Percentiles rank a stretch among this genome's conserved stretches.
These are phyloP conservation scores for Astyanax mexicanus DNA, from an alignment of 2,797 vertebrate genomes.

Conservation along the genomic window DNA sequence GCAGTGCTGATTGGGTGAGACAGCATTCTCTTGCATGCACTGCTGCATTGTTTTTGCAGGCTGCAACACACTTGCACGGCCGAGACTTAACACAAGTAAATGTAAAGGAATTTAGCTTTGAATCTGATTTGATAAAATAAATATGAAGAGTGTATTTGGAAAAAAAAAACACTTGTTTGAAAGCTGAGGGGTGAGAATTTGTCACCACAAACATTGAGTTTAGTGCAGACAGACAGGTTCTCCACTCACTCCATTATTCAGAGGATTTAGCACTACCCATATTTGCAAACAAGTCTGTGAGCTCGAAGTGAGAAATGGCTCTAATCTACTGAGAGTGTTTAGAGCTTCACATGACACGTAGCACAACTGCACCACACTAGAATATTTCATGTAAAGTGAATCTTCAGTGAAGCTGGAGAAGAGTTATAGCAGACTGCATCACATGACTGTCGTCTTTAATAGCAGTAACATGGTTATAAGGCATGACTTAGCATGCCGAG, in stretches of 20 bases:
- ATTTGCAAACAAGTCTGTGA: background rate
- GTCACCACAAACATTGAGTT: no score
- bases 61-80: no score
- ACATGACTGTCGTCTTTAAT: slow-evolving; percentile 12
- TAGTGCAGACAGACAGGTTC: background rate
- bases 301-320: background rate
- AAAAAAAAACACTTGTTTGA: no score
- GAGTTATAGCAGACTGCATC: background rate
- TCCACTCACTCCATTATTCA: no score
- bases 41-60: no score
- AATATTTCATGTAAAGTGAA: background rate
- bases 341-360: background rate
- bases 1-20: no score
- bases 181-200: no score
- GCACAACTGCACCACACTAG: background rate
- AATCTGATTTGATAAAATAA: no score
- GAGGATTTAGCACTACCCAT: background rate
- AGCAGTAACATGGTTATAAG: background rate
- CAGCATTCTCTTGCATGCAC: no score
- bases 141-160: no score
- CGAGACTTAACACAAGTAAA: no score
- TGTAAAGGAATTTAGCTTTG: no score
- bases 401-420: background rate
- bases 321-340: background rate
- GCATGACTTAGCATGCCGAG: background rate